Conservation (phyloP, 1,140 invertebrate species). For the Aphidius gifuensis region DNA sequence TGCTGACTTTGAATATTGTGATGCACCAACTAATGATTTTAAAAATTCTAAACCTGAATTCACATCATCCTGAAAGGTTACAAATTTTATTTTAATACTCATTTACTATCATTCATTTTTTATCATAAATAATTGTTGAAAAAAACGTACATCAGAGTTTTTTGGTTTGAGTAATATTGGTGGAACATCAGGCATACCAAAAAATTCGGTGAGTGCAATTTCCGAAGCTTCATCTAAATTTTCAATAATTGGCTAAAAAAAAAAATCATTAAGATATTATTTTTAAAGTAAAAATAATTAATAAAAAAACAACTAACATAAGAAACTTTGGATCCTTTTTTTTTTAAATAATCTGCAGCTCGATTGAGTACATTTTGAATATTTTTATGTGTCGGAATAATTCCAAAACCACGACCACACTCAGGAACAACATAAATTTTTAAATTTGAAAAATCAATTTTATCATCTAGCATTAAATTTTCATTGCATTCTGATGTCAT, state of each 20-base stretch:
- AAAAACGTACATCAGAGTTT: conserved; percentile 52
- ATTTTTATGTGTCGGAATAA: conserved; percentile 52
- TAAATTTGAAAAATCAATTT: conserved; percentile 61
- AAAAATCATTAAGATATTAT: conserved; percentile 18
- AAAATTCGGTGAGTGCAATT: conserved; percentile 40
- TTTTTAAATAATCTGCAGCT: conserved; percentile 50
- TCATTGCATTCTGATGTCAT: conserved; percentile 50
- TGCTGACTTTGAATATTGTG: conserved; percentile 46
- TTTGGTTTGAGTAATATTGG: conserved; percentile 52
- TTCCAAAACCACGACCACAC: conserved; percentile 54
- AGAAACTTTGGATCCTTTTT: conserved; percentile 37
- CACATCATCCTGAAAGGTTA: conserved; percentile 27
- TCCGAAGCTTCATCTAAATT: conserved; percentile 10
- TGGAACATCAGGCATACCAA: conserved; percentile 55
- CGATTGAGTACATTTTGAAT: conserved; percentile 53
- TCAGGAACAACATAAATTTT: conserved; percentile 66
- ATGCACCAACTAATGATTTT: conserved; percentile 49
- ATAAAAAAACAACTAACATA: conserved; percentile 35
- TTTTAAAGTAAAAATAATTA: neutral
- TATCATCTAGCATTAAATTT: conserved; percentile 52
- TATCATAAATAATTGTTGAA: neutral
- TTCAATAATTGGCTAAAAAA: conserved; percentile 20
- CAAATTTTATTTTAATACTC: neutral
- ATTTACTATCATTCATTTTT: neutral
- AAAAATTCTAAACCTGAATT: conserved; percentile 48